Evolutionary conservation across 1,140 invertebrate species (phyloP).

Genomic region (Colletes latitarsis): DNA sequence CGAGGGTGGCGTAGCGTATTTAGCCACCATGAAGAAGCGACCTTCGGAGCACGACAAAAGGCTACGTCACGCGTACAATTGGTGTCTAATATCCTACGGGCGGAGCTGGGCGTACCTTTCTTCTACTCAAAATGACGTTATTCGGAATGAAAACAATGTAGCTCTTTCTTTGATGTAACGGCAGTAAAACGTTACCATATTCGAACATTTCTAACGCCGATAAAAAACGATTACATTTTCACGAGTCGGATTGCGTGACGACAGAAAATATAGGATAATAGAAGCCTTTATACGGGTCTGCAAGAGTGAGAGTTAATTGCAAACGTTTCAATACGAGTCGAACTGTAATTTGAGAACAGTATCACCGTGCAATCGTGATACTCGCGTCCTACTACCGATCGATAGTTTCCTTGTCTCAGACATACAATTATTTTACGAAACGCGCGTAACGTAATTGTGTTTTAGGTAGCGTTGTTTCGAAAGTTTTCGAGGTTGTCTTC

Average conservation of each 20-base stretch:
- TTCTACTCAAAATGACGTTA: neutral
- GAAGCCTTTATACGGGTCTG: neutral
- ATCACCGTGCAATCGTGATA: neutral
- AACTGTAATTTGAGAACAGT: neutral
- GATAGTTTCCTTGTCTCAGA: neutral
- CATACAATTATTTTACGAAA: neutral
- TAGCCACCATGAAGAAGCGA: conserved; percentile 37
- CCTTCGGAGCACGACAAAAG: conserved; percentile 42
- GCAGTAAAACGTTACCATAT: neutral
- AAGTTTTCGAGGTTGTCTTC: neutral
- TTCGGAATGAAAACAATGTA: neutral
- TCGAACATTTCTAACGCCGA: neutral
- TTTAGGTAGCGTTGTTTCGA: neutral
- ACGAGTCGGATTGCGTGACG: neutral
- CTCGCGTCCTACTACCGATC: neutral
- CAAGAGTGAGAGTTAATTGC: neutral
- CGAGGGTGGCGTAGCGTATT: conserved; percentile 39
- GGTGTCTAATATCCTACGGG: conserved; percentile 39
- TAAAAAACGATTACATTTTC: neutral
- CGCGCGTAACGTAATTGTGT: neutral
- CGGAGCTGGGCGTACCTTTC: neutral
- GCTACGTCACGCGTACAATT: conserved; percentile 45
- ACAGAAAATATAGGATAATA: neutral
- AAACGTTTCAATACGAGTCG: neutral
- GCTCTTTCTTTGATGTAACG: neutral